A percentile compares a stretch with the other conserved stretches of the same genome.
These are phyloP conservation scores for Periplaneta americana DNA, from an alignment of 1,140 invertebrate genomes.

Conservation along the genomic window DNA sequence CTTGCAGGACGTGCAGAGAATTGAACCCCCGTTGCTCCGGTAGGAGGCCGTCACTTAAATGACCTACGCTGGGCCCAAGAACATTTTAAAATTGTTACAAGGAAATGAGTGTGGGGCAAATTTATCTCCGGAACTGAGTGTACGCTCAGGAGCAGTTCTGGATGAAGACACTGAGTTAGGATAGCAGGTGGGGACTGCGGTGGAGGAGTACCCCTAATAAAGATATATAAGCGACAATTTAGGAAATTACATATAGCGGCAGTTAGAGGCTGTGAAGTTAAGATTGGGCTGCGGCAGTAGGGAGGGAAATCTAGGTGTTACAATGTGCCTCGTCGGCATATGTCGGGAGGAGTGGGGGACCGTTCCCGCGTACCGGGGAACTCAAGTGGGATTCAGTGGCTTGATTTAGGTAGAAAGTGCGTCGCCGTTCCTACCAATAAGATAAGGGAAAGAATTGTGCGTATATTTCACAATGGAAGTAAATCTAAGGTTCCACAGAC, in stretches of 20 bases:
- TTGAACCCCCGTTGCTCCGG: too few relatives aligned
- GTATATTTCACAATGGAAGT: too few relatives aligned
- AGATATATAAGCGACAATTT: not conserved
- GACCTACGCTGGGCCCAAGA: too few relatives aligned
- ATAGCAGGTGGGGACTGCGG: not conserved
- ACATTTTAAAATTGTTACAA: too few relatives aligned
- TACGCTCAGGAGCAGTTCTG: not conserved
- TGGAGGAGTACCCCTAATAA: not conserved
- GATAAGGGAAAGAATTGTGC: too few relatives aligned
- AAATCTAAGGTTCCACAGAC: too few relatives aligned
- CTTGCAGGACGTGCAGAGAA: too few relatives aligned
- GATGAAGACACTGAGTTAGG: not conserved
- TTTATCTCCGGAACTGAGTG: not conserved
- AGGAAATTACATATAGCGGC: not conserved
- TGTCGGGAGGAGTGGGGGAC: not conserved
- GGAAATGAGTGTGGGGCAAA: not conserved
- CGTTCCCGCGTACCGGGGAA: not conserved
- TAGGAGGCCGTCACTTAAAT: too few relatives aligned
- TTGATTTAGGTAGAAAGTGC: not conserved
- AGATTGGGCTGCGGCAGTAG: not conserved
- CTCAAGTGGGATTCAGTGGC: too few relatives aligned
- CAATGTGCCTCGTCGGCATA: not conserved
- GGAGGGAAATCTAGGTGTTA: not conserved
- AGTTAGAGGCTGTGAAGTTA: not conserved
- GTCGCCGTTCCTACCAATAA: too few relatives aligned